These are phyloP conservation scores for Drosophila lini DNA, from an alignment of 1,140 invertebrate genomes.

Conservation along the genomic window DNA sequence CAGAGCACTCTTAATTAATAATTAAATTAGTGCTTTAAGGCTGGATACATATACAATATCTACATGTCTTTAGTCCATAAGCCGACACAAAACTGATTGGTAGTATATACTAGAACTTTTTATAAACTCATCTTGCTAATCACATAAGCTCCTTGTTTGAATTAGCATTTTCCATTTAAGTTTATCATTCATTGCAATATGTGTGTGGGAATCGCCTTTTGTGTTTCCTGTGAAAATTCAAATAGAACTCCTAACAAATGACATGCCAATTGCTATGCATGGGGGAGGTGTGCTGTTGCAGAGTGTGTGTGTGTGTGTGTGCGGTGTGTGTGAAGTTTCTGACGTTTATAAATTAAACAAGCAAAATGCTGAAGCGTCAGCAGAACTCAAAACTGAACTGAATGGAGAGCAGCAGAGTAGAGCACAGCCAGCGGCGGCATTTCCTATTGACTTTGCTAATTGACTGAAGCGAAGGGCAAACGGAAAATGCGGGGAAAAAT, in stretches of 20 bases:
- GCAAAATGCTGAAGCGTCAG: slow-evolving; percentile 68
- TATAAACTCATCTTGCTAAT: slow-evolving; percentile 31
- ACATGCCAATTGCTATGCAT: slow-evolving; percentile 25
- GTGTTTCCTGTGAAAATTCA: slow-evolving; percentile 31
- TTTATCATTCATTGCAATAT: slow-evolving; percentile 2
- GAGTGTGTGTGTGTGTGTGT: neutral
- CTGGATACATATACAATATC: neutral
- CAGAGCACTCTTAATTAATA: slow-evolving; percentile 40
- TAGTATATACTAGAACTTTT: slow-evolving; percentile 7
- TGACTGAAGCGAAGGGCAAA: slow-evolving; percentile 49
- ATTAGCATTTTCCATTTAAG: slow-evolving; percentile 34
- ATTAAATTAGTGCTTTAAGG: slow-evolving; percentile 33
- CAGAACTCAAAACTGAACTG: slow-evolving; percentile 25
- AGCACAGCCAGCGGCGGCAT: slow-evolving; percentile 21
- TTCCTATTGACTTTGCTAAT: slow-evolving; percentile 80
- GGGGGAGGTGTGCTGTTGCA: neutral
- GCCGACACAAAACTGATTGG: neutral
- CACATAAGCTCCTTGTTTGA: slow-evolving; percentile 18
- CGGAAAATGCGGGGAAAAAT: slow-evolving; percentile 16
- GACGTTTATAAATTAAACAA: slow-evolving; percentile 77
- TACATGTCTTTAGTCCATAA: neutral
- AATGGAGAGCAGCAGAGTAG: slow-evolving; percentile 3
- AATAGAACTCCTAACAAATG: slow-evolving; percentile 34
- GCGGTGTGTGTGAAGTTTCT: slow-evolving; percentile 42
- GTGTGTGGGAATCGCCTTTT: slow-evolving; percentile 24